phyloP scores from a whole-genome alignment of 2,888 invertebrate species.

The Stenchaetothrips biformis region DNA sequence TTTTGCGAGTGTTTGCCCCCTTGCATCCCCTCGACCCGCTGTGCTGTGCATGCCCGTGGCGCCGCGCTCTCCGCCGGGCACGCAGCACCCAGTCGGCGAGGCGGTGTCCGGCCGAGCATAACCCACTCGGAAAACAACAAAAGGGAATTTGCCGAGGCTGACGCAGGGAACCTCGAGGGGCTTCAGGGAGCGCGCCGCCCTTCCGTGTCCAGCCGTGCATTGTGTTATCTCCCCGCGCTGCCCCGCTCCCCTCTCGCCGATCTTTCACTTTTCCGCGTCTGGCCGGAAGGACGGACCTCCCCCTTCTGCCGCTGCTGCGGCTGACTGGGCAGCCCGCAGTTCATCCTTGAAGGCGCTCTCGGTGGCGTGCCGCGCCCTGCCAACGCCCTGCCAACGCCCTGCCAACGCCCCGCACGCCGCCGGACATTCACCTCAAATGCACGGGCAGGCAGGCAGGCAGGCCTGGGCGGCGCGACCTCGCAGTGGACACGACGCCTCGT shows the following conservation, averaged over 20 bases:
- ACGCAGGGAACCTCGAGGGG: no score
- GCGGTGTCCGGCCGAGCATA: no score
- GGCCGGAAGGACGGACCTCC: no score
- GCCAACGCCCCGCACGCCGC: not conserved
- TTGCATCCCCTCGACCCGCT: no score
- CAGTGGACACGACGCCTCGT: conserved; percentile 2
- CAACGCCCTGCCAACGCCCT: not conserved
- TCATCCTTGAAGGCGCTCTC: not conserved
- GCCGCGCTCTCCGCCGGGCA: no score
- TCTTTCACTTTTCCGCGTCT: not conserved
- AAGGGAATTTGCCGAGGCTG: no score
- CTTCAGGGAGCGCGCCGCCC: no score
- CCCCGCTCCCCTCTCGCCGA: not conserved
- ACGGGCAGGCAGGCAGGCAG: not conserved
- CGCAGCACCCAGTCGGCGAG: no score
- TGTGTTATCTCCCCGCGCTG: not conserved
- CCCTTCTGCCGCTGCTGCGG: not conserved
- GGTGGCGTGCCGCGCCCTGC: conserved; percentile 1
- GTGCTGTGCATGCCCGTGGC: no score
- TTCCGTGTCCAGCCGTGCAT: not conserved
- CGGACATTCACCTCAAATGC: conserved; percentile 3
- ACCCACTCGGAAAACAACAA: no score
- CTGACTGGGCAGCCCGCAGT: not conserved
- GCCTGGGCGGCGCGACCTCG: conserved; percentile 11
- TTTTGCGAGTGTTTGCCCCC: no score